Evolutionary conservation across 1,140 invertebrate genomes (phyloP), one percentile per base, ranked within the genome.

Genomic region (Scaptodrosophila lebanonensis): DNA sequence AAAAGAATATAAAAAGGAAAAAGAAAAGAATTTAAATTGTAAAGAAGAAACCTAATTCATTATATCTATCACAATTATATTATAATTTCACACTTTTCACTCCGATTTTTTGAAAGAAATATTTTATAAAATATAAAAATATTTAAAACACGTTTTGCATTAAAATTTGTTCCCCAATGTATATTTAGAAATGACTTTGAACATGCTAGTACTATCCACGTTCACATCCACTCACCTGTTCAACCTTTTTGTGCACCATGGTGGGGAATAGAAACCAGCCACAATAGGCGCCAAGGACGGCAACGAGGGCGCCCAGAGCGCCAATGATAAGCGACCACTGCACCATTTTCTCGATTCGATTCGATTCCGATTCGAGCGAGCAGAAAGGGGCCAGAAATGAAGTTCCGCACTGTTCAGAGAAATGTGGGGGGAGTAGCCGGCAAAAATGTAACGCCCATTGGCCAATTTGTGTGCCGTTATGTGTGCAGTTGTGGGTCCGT

Each of bases 251-350:
- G 52, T 86, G 70, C 9, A 89, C 71, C 56, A 87, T 56, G 13
- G 49, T 82, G 47, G 88, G 88, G 35, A 88, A 87, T 18, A 88
- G 57, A 36, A 73, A 76, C 70, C 85, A 88, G 30, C 88, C 88
- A 18, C 88, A 77, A 51, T 87, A 71, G 38, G 75, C 64, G 4
- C 87, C 88, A 35, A 83, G 17, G 13, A 71, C 51, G 16, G 85
- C 51, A 12, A 87, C 35, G n/a, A 86, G 36, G 12, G 73, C 47
- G 33, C 88, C 88, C 45, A 86, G 29, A 36, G 59, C 63, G 39
- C 82, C 69, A 29, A 83, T 58, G 29, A 86, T 65, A 13, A 84
- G 50, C 2, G 84, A 79, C 84, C 84, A 86, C 44, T 86, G 84
- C 1, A 86, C 18, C 69, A 86, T 71, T 45, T 67, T 56, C 18